Evolutionary conservation across 2,113 vertebrate genomes (phyloP), one percentile per base, ranked within the genome.

Genomic region (Chaetodon trifascialis): DNA sequence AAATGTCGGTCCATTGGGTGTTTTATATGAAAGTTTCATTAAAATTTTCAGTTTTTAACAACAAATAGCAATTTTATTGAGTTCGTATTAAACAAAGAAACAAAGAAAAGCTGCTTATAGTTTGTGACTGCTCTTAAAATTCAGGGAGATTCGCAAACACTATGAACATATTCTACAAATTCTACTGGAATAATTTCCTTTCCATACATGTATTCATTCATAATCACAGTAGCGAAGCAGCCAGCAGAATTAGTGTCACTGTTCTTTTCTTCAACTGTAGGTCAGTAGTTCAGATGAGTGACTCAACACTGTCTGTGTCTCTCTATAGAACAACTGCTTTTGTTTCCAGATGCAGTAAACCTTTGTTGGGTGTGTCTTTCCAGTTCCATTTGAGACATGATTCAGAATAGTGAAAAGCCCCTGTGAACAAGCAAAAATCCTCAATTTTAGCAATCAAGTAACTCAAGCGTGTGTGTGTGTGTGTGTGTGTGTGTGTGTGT

Each of bases 331-430:
- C 40, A 54, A 76, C 44, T n/a, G 42, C 51, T 49, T 86, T 83
- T 82, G 47, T 68, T 82, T 64, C 30, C 30, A 71, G 55, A 67
- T 56, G 40, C 38, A 47, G 73, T 82, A 76, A 77, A 74, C 85
- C 15, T 59, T 25, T 51, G 10, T 21, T 69, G 76, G 66, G 75
- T 83, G 82, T 56, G 76, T 72, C 54, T 72, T 80, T 76, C 76
- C 73, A 79, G 62, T 49, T 49, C 2, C 70, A 69, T 0, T 0
- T n/a, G 17, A 84, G 82, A 85, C 83, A 69, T 86, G 79, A 91
- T 82, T 91, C 86, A 86, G 36, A 88, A 56, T 46, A 79, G 71
- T 59, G 71, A 63, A 73, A 85, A 86, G 63, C 21, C 70, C 67
- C 69, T 64, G 84, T 80, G 79, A 86, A 36, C 52, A 72, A 51